These are phyloP conservation scores for Dryobota labecula DNA, from an alignment of 2,888 invertebrate species.

Conservation along the genomic window DNA sequence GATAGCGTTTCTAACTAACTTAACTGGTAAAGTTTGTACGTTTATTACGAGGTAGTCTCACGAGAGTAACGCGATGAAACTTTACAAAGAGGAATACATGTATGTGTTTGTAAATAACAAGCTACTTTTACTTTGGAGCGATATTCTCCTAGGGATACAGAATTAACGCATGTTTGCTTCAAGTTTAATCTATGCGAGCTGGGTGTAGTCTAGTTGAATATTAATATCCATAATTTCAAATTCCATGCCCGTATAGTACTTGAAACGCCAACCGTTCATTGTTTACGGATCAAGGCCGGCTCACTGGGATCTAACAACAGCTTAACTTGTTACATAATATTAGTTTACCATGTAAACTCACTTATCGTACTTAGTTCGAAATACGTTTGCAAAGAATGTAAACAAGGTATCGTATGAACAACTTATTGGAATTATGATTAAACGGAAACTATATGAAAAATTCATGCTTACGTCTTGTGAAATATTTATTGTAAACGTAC, in stretches of 20 bases:
- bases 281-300: constrained; percentile 60
- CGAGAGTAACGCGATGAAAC: constrained; percentile 50
- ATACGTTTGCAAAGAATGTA: constrained; percentile 39
- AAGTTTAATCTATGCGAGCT: constrained; percentile 40
- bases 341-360: constrained; percentile 32
- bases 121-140: constrained; percentile 34
- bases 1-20: constrained; percentile 30
- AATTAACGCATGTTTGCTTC: constrained; percentile 46
- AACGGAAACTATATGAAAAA: constrained; percentile 27
- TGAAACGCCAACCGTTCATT: constrained; percentile 55
- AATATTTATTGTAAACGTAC: constrained; percentile 14
- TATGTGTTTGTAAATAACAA: constrained; percentile 41
- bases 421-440: constrained; percentile 43
- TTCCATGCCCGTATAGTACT: constrained; percentile 53
- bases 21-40: constrained; percentile 29
- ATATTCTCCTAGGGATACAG: constrained; percentile 30
- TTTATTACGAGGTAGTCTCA: constrained; percentile 37
- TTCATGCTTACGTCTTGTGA: constrained; percentile 33
- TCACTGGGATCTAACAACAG: constrained; percentile 48
- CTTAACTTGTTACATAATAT: constrained; percentile 47
- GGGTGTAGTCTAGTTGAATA: constrained; percentile 54
- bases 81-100: constrained; percentile 24
- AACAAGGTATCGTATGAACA: constrained; percentile 32
- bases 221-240: constrained; percentile 57
- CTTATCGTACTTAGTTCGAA: constrained; percentile 14